A percentile compares a stretch with the other conserved stretches of the same genome.
phyloP scores from a whole-genome alignment of 2,113 vertebrate genomes.

The Scomber colias region DNA sequence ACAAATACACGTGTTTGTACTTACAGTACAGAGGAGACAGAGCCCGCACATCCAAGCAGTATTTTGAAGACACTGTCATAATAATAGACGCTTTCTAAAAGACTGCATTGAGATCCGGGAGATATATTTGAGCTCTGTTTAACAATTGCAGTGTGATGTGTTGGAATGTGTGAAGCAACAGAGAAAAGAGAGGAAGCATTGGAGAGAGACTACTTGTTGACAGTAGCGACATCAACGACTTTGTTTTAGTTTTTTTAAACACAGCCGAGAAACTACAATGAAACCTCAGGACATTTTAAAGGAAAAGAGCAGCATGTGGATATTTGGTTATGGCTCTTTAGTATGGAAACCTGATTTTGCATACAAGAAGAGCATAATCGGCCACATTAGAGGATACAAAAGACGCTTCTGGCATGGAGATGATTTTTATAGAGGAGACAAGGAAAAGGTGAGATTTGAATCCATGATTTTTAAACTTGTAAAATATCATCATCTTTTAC shows the following conservation, averaged over 20 bases:
- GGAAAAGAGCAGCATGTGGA: slow-evolving; percentile 86
- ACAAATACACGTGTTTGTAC: slow-evolving; percentile 78
- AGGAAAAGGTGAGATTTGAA: slow-evolving; percentile 86
- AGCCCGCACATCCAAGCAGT: not conserved
- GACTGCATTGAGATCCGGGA: not conserved
- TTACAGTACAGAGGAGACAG: not conserved
- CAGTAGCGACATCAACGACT: not conserved
- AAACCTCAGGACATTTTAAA: slow-evolving; percentile 69
- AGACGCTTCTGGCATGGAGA: slow-evolving; percentile 98
- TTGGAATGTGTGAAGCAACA: not conserved
- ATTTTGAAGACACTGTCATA: not conserved
- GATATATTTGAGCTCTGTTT: not conserved
- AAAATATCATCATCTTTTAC: no score
- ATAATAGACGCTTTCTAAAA: no score
- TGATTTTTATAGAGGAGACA: slow-evolving; percentile 91
- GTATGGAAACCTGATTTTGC: slow-evolving; percentile 94
- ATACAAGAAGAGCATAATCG: slow-evolving; percentile 89
- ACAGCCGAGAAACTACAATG: slow-evolving; percentile 53
- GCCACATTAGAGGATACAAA: slow-evolving; percentile 92
- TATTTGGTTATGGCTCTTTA: slow-evolving; percentile 96
- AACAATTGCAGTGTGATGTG: not conserved
- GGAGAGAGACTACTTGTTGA: slow-evolving; percentile 35
- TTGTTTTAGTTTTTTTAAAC: not conserved
- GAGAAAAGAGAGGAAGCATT: not conserved
- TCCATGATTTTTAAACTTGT: no score